phyloP scores from a whole-genome alignment of 2,888 invertebrate species.

The Acleris cristana region DNA sequence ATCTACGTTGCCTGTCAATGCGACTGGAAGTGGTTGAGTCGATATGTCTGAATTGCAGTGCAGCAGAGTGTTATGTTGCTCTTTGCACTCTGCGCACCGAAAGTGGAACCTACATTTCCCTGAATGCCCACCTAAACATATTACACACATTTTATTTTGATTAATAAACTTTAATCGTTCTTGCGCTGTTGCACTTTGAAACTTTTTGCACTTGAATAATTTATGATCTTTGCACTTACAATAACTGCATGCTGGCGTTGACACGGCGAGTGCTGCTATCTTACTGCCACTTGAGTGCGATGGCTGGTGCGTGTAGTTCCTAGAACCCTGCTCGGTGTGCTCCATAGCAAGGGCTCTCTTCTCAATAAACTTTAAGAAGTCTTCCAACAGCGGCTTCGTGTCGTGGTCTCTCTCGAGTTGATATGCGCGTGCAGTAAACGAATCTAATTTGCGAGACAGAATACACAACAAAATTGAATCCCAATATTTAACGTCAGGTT shows the following conservation, averaged over 20 bases:
- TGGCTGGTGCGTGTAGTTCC: too few species aligned
- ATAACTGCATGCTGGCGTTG: slow-evolving; percentile 8
- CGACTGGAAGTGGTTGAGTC: too few species aligned
- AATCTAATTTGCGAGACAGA: slow-evolving; percentile 40
- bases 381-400: slow-evolving; percentile 1
- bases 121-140: slow-evolving; percentile 29
- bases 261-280: background rate
- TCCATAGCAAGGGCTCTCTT: slow-evolving; percentile 35
- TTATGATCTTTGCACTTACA: slow-evolving; percentile 35
- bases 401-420: slow-evolving; percentile 32
- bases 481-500: slow-evolving; percentile 26
- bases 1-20: slow-evolving; percentile 3
- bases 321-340: slow-evolving; percentile 12
- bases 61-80: too few species aligned
- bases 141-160: slow-evolving; percentile 14
- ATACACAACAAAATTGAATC: slow-evolving; percentile 38
- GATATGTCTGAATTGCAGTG: too few species aligned
- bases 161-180: slow-evolving; percentile 22
- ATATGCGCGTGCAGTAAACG: slow-evolving; percentile 26
- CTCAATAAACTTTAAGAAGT: slow-evolving; percentile 33
- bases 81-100: too few species aligned
- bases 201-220: slow-evolving; percentile 27
- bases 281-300: too few species aligned
- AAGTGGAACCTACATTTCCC: too few species aligned
- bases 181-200: slow-evolving; percentile 15